A percentile compares a stretch with the other conserved stretches of the same genome.
These are phyloP conservation scores for Drosophila sucinea DNA, from an alignment of 1,140 invertebrate species.

Conservation along the genomic window DNA sequence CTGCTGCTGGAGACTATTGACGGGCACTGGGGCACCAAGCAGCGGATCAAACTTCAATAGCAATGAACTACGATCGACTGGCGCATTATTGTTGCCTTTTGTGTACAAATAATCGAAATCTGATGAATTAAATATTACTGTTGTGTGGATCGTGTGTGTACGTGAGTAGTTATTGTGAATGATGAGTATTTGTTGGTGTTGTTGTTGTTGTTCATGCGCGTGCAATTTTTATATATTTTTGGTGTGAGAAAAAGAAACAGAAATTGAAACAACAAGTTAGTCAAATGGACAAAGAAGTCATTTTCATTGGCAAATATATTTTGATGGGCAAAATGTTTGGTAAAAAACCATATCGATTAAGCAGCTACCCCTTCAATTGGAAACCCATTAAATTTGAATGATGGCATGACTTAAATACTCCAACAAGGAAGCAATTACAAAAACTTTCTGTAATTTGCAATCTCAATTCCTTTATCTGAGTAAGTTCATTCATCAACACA, in stretches of 20 bases:
- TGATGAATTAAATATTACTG: constrained; percentile 80
- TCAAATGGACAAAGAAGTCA: background rate
- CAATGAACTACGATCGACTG: constrained; percentile 74
- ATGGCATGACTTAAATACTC: no score
- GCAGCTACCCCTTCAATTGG: no score
- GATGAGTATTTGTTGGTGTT: background rate
- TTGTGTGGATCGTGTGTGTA: constrained; percentile 24
- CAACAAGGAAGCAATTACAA: no score
- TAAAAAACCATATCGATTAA: no score
- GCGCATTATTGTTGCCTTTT: constrained; percentile 74
- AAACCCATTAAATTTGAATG: no score
- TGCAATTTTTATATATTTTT: background rate
- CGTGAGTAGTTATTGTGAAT: background rate
- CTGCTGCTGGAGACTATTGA: constrained; percentile 57
- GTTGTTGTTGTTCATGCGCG: constrained; percentile 3
- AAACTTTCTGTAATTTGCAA: no score
- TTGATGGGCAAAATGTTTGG: background rate
- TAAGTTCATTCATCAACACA: no score
- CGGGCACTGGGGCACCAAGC: constrained; percentile 72
- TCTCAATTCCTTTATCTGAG: no score
- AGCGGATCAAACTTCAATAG: constrained; percentile 81
- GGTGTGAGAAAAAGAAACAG: background rate
- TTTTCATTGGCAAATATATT: background rate
- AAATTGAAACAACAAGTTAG: constrained; percentile 1
- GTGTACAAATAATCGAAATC: constrained; percentile 82